Evolutionary conservation across 1,140 invertebrate species (phyloP), one percentile per base, ranked within the genome.

Genomic region (Whitmania pigra): DNA sequence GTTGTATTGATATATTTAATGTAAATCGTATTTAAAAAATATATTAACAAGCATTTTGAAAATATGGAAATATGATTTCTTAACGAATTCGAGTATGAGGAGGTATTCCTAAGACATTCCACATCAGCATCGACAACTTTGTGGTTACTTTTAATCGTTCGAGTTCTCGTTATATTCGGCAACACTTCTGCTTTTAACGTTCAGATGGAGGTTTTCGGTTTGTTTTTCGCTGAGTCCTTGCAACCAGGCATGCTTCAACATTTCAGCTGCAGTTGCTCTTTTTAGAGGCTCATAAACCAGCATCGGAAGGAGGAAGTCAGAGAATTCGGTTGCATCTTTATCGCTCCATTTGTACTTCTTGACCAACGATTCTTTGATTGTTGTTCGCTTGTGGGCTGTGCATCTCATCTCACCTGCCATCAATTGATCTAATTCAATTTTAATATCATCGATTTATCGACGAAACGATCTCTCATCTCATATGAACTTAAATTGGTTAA

Each of bases 331-430:
- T 13, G 94, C 94, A 78, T 94, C 89, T 72, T 87, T 85, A 49
- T 86, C 83, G 76, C 86, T 85, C 93, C 94, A 97, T 77, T 94
- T 89, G 83, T 97, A 97, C 80, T 97, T 97, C 79, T 97, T 93
- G 22, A 86, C 88, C 53, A 97, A 84, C 69, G 97, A 93, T 77
- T 93, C 90, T 74, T 89, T 88, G 75, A 98, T 80, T 66, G 89
- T 88, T 93, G 93, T 97, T 7, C 93, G 93, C 82, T 95, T 95
- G 54, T 97, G 82, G 36, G 91, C 90, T 25, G 88, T 90, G 78
- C 97, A 97, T 72, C 90, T 86, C 72, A 97, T 80, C 78, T 95
- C 90, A 73, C 88, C 88, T 86, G 68, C 20, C 22, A 13, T 11
- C 18, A 25, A 31, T n/a, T 63, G 11, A 63, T 63, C 22, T 25